Evolutionary conservation across 1,140 invertebrate species (phyloP).

Genomic region (Triops longicaudatus): DNA sequence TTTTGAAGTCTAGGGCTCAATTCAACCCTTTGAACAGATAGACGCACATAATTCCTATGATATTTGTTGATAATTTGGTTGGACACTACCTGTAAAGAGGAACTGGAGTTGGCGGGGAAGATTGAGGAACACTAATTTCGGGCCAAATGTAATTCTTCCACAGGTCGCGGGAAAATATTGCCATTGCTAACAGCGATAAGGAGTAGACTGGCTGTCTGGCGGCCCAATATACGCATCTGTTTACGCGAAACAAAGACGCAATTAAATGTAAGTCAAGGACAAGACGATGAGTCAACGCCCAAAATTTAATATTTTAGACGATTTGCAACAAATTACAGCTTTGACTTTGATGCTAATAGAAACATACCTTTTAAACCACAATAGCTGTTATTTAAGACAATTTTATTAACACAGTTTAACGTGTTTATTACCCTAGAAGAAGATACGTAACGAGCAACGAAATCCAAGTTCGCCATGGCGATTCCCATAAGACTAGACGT

Average conservation of each 20-base stretch:
- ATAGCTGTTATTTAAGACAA: no score
- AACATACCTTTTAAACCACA: no score
- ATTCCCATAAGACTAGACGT: constrained; percentile 6
- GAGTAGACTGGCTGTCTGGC: constrained; percentile 9
- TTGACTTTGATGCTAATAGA: no score
- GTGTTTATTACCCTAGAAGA: neutral
- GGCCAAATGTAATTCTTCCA: constrained; percentile 23
- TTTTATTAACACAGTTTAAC: neutral
- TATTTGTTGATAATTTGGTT: neutral
- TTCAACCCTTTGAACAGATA: neutral
- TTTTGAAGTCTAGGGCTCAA: neutral
- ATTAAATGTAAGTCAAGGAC: constrained; percentile 3
- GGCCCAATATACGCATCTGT: constrained; percentile 20
- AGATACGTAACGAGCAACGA: neutral
- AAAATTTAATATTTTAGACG: neutral
- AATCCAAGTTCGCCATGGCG: neutral
- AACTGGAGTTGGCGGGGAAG: neutral
- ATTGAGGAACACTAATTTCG: constrained; percentile 19
- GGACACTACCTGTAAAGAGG: neutral
- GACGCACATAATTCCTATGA: neutral
- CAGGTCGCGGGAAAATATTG: neutral
- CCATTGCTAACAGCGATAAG: neutral
- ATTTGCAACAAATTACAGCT: no score
- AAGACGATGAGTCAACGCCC: neutral
- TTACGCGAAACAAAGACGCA: neutral